These are phyloP conservation scores for Trididemnum nubilum DNA, from an alignment of 23 tunicate species.

Conservation along the genomic window DNA sequence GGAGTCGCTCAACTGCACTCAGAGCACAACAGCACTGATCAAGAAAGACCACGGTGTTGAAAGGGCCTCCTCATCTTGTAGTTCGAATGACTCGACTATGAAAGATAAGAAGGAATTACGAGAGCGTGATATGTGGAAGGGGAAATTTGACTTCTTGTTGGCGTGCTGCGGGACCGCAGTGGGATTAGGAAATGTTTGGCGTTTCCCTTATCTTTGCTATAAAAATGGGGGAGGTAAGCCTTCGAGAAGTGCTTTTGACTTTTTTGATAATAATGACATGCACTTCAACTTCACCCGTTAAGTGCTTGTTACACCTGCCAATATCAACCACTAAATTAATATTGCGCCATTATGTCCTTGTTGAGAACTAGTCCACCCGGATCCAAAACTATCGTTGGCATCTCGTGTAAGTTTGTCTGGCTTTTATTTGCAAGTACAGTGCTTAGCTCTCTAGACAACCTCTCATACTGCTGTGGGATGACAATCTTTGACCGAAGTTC, in stretches of 20 bases:
- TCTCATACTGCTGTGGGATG: no score
- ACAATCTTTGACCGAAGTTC: no score
- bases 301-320: no score
- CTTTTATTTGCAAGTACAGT: no score
- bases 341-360: not conserved
- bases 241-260: no score
- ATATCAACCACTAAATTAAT: no score
- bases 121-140: slow-evolving; percentile 85
- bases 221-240: slow-evolving; percentile 95
- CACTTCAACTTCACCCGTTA: no score
- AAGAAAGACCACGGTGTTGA: not conserved
- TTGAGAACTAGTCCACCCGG: not conserved
- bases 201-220: slow-evolving; percentile 93
- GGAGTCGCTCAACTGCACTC: slow-evolving; percentile 45
- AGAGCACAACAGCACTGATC: slow-evolving; percentile 56
- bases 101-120: slow-evolving; percentile 61
- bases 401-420: no score
- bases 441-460: no score
- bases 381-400: not conserved
- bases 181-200: slow-evolving; percentile 95
- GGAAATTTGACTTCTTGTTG: slow-evolving; percentile 88
- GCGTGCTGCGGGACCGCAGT: slow-evolving; percentile 97
- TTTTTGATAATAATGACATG: no score
- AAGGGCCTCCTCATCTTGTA: slow-evolving; percentile 30
- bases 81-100: not conserved